Evolutionary conservation across 1,140 invertebrate species (phyloP), one percentile per base, ranked within the genome.

Genomic region (Augochlora pura): DNA sequence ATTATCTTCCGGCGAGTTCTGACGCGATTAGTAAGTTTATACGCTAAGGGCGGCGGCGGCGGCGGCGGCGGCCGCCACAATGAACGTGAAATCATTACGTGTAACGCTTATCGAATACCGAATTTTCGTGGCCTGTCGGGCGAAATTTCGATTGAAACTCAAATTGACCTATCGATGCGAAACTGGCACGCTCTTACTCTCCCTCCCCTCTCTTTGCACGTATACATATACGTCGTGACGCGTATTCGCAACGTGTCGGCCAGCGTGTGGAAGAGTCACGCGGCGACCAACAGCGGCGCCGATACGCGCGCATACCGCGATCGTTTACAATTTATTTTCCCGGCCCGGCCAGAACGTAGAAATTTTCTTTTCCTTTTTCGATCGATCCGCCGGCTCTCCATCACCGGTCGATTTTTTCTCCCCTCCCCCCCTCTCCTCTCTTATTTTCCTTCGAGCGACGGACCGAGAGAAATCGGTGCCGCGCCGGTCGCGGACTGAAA

Each of bases 401-500:
- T 57, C 16, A 42, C 52, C 46, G 27, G 12, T 39, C 25, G 2
- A 7, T 7, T 10, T 9, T 27, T 21, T 18, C 21, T 2, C 3
- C 21, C 18, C 10, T 8, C 23, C 12, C 27, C 23, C 7, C 39
- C 9, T 57, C 27, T 4, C 14, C 23, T 46, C n/a, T 62, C 12
- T 39, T 80, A 46, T 65, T 82, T 79, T 76, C 59, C 63, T 71
- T 76, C 76, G 32, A 77, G 75, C 69, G 65, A 82, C 76, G 71
- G 72, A 77, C 32, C 46, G 60, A 85, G 87, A 90, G 84, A 88
- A 90, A 90, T 89, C 70, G 88, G 85, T n/a, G 86, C 79, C 80
- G 83, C 79, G 83, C 79, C 78, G 87, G 81, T 88, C 62, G 90
- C 86, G 84, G 84, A 91, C 85, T 91, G 90, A 90, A 91, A 91